phyloP scores from a whole-genome alignment of 1,140 invertebrate species.

The Eulimnadia texana region DNA sequence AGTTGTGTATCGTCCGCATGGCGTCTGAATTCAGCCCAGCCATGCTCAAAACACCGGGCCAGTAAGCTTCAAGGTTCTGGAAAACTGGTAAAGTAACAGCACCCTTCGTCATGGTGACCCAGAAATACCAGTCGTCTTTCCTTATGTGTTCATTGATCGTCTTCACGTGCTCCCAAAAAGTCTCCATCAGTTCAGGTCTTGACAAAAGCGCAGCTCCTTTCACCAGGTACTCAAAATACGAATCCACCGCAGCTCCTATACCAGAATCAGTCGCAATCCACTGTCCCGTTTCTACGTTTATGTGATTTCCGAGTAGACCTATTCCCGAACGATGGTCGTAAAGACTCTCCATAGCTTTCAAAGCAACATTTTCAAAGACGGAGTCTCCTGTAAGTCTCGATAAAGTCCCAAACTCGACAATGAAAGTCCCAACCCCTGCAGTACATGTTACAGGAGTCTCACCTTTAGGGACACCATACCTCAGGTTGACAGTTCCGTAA shows the following conservation, averaged over 20 bases:
- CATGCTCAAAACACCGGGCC: conserved; percentile 89
- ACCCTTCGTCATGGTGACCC: conserved; percentile 57
- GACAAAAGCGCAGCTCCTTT: conserved; percentile 77
- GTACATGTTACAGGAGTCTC: conserved; percentile 96
- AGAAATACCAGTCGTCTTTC: conserved; percentile 45
- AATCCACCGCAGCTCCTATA: conserved; percentile 86
- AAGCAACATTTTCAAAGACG: conserved; percentile 83
- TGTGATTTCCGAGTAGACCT: conserved; percentile 89
- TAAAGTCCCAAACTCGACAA: conserved; percentile 91
- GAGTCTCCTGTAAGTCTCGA: conserved; percentile 89
- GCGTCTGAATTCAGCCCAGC: conserved; percentile 78
- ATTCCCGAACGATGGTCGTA: conserved; percentile 70
- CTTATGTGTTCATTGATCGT: conserved; percentile 76
- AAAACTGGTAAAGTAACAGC: conserved; percentile 91
- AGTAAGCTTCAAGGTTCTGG: conserved; percentile 95
- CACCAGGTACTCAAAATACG: conserved; percentile 96
- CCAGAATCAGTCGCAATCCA: conserved; percentile 96
- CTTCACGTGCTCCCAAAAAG: conserved; percentile 69
- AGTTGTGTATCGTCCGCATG: conserved; percentile 86
- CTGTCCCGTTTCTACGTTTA: conserved; percentile 82
- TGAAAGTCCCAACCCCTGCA: conserved; percentile 92
- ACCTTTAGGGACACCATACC: conserved; percentile 77
- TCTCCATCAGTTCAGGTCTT: conserved; percentile 73
- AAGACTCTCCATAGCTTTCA: conserved; percentile 77
- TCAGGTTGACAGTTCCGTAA: conserved; percentile 91